Percentiles rank a stretch among this genome's conserved stretches.
phyloP scores from a whole-genome alignment of 2,113 vertebrate species.

The Dasyurus viverrinus region DNA sequence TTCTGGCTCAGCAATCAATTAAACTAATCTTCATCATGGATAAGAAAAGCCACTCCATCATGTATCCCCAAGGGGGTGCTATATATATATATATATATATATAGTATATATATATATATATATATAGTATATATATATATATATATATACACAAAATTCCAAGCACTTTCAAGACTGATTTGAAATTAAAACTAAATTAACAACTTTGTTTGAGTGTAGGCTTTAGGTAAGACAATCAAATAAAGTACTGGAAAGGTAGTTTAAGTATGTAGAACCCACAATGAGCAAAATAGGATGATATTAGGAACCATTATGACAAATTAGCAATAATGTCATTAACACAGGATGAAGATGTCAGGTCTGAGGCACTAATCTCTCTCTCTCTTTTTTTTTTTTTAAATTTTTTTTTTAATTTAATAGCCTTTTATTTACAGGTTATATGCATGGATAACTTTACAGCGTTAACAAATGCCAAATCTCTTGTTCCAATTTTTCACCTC shows the following conservation, averaged over 20 bases:
- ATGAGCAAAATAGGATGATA: not conserved
- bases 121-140: no score
- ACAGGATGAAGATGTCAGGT: not conserved
- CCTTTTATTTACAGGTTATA: no score
- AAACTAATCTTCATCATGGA: not conserved
- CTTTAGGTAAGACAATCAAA: not conserved
- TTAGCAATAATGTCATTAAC: not conserved
- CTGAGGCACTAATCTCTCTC: not conserved
- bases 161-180: not conserved
- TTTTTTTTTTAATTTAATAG: no score
- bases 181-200: not conserved
- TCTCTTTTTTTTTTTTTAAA: no score
- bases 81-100: no score
- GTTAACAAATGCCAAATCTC: no score
- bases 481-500: no score
- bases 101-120: no score
- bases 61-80: not conserved
- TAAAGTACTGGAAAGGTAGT: not conserved
- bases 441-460: no score
- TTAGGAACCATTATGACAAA: not conserved
- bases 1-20: not conserved
- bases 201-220: not conserved
- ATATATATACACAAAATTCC: not conserved
- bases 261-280: not conserved
- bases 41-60: not conserved